Evolutionary conservation across 1,140 invertebrate species (phyloP).

Genomic region (Triops cancriformis): DNA sequence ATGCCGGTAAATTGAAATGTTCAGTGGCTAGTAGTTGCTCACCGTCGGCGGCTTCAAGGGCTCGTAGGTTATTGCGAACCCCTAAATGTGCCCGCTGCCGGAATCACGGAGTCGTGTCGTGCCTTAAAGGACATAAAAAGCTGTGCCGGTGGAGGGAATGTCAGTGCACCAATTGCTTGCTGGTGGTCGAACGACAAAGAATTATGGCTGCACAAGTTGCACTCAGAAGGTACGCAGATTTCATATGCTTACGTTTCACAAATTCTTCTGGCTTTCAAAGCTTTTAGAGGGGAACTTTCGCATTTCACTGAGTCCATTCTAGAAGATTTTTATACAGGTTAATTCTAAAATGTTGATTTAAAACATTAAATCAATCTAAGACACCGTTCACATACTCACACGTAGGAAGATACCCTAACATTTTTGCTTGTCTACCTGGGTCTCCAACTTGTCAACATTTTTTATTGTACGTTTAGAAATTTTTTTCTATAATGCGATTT

Average conservation of each 20-base stretch:
- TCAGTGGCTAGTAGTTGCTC: not conserved
- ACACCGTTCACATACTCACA: no score
- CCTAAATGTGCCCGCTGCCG: constrained; percentile 81
- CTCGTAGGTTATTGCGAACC: constrained; percentile 44
- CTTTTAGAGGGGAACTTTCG: no score
- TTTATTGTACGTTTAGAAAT: no score
- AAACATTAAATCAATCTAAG: no score
- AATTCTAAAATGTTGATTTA: no score
- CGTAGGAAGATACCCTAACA: no score
- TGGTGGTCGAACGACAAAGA: constrained; percentile 76
- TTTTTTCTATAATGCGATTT: no score
- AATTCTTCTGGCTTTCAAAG: constrained; percentile 14
- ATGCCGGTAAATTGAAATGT: not conserved
- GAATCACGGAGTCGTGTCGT: constrained; percentile 81
- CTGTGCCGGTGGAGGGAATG: constrained; percentile 70
- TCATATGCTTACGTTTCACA: constrained; percentile 14
- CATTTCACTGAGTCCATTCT: no score
- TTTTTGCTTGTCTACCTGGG: no score
- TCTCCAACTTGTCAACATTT: no score
- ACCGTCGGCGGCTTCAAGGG: not conserved
- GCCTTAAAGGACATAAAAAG: constrained; percentile 76
- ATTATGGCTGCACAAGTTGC: constrained; percentile 81
- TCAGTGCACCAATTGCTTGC: constrained; percentile 69
- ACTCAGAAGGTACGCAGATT: constrained; percentile 36
- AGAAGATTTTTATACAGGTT: no score